Percentiles rank a stretch among this genome's conserved stretches.
phyloP scores from a whole-genome alignment of 2,797 vertebrate genomes.

The Onychomys leucogaster region DNA sequence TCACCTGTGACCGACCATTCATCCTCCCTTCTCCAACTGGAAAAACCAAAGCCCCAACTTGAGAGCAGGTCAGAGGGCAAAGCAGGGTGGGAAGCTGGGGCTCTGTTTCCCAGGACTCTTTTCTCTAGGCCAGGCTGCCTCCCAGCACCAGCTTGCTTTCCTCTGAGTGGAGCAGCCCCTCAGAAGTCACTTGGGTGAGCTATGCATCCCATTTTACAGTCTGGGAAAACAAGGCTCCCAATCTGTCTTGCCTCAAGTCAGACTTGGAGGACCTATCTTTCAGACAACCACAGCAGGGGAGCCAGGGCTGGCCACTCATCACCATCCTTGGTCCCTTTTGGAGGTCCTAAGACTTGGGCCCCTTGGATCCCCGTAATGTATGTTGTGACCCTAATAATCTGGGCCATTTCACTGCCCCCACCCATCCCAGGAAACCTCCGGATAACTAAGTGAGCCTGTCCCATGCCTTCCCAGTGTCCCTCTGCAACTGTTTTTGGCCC shows the following conservation, averaged over 20 bases:
- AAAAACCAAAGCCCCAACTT: background rate
- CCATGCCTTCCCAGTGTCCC: no score
- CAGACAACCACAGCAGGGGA: background rate
- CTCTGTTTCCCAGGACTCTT: background rate
- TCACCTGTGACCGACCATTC: no score
- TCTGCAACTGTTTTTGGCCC: background rate
- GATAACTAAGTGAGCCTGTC: background rate
- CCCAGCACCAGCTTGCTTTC: background rate
- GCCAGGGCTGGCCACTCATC: background rate
- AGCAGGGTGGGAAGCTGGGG: background rate
- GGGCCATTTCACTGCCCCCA: background rate
- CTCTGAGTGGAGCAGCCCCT: background rate
- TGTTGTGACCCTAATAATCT: background rate
- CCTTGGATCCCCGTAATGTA: background rate
- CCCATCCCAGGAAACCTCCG: background rate
- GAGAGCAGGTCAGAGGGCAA: background rate
- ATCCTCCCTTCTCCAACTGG: background rate
- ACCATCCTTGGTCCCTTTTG: background rate
- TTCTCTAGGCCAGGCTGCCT: background rate
- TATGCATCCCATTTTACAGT: background rate
- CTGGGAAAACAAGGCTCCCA: background rate
- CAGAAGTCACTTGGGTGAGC: background rate
- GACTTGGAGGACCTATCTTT: background rate
- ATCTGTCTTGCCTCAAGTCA: background rate
- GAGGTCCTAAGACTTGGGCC: background rate